These are phyloP conservation scores for Pachymerium ferrugineum DNA, from an alignment of 2,888 invertebrate genomes.

Conservation along the genomic window DNA sequence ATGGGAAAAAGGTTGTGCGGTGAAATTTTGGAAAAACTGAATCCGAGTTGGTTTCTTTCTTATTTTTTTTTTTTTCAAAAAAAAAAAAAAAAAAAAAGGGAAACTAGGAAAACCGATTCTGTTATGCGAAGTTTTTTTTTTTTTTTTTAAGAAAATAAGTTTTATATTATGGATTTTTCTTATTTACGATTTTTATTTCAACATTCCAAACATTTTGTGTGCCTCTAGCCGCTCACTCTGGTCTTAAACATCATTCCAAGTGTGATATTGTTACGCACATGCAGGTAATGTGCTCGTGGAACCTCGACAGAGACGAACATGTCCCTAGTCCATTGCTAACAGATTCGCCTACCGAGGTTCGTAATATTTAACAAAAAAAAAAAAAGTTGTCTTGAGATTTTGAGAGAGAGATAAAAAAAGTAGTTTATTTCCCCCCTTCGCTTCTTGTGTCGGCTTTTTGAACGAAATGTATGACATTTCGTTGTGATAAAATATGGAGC, in stretches of 20 bases:
- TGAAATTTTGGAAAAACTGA: slow-evolving; percentile 2
- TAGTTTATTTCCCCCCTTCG: slow-evolving; percentile 15
- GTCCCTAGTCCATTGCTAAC: slow-evolving; percentile 24
- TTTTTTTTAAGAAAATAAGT: neutral
- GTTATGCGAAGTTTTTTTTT: neutral
- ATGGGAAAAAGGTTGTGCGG: neutral
- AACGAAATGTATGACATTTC: slow-evolving; percentile 23
- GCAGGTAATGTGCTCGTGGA: slow-evolving; percentile 29
- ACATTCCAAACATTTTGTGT: slow-evolving; percentile 27
- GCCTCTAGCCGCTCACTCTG: slow-evolving; percentile 25
- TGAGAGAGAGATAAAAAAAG: neutral
- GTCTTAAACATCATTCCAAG: slow-evolving; percentile 27
- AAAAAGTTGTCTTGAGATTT: slow-evolving; percentile 14
- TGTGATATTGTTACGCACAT: slow-evolving; percentile 28
- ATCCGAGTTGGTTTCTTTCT: neutral
- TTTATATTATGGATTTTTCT: neutral
- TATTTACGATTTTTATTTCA: slow-evolving; percentile 10
- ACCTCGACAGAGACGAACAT: slow-evolving; percentile 19
- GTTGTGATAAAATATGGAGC: slow-evolving; percentile 27
- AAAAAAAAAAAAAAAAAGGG: neutral
- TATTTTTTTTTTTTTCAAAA: neutral
- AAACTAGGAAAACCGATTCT: neutral
- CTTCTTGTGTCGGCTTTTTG: slow-evolving; percentile 19
- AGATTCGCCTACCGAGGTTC: slow-evolving; percentile 25
- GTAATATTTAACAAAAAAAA: slow-evolving; percentile 13